Evolutionary conservation across 2,113 vertebrate species (phyloP).

Genomic region (Istiophorus platypterus): DNA sequence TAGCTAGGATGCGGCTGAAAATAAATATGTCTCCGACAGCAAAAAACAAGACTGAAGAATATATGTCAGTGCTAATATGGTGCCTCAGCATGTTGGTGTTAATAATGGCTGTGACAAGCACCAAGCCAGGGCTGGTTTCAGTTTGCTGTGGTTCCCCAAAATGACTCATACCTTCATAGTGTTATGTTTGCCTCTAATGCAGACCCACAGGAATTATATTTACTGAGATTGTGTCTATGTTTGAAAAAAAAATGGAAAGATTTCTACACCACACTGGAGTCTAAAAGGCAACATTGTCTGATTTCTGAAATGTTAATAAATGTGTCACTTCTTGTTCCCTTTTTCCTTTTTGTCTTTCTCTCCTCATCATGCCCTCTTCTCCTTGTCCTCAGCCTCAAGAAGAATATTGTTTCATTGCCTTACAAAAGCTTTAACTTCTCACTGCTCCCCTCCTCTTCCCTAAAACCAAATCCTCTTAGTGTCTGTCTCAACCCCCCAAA

Average conservation of each 20-base stretch:
- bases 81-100: neutral
- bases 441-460: neutral
- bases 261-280: constrained; percentile 11
- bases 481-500: constrained; percentile 1
- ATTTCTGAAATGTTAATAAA: constrained; percentile 42
- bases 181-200: neutral
- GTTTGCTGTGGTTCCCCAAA: neutral
- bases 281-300: constrained; percentile 57
- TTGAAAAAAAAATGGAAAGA: constrained; percentile 15
- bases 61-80: neutral
- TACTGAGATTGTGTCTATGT: constrained; percentile 20
- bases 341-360: neutral
- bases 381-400: neutral
- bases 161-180: neutral
- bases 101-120: constrained; percentile 10
- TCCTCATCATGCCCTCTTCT: neutral
- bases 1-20: constrained; percentile 20
- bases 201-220: constrained; percentile 2
- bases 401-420: constrained; percentile 14
- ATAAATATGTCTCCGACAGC: neutral
- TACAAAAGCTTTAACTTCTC: neutral
- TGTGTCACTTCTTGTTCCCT: neutral
- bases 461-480: constrained; percentile 17
- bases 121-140: constrained; percentile 7
- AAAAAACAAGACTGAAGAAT: neutral